These are phyloP conservation scores for Agrotis segetum DNA, from an alignment of 2,888 invertebrate species.

Conservation along the genomic window DNA sequence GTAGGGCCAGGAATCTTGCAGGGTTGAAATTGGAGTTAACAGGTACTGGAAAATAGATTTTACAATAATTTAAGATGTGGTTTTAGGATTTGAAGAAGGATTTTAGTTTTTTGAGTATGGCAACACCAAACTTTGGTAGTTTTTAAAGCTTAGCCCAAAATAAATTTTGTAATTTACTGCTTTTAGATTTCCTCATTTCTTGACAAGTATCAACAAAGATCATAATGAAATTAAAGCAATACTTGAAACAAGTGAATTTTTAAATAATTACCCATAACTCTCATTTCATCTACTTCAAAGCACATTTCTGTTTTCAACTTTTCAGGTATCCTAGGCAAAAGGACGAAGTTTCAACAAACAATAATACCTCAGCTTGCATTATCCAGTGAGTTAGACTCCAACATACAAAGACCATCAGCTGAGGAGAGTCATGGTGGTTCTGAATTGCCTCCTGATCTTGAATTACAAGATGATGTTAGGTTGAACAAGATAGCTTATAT, in stretches of 20 bases:
- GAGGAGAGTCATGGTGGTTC: slow-evolving; percentile 87
- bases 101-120: background rate
- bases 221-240: background rate
- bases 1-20: slow-evolving; percentile 91
- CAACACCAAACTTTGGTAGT: background rate
- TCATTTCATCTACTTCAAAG: background rate
- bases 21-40: slow-evolving; percentile 93
- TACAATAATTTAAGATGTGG: no score
- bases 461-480: slow-evolving; percentile 96
- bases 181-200: background rate
- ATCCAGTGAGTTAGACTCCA: slow-evolving; percentile 89
- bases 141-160: background rate
- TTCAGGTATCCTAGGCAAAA: slow-evolving; percentile 95
- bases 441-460: slow-evolving; percentile 92
- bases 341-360: slow-evolving; percentile 97
- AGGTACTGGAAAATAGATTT: slow-evolving; percentile 83
- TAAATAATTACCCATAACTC: background rate
- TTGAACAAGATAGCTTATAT: slow-evolving; percentile 94
- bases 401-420: slow-evolving; percentile 83
- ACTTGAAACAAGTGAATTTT: background rate
- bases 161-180: background rate
- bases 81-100: background rate
- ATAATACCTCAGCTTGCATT: slow-evolving; percentile 96
- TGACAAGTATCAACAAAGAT: background rate
- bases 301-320: background rate